phyloP scores from a whole-genome alignment of 2,797 vertebrate species.

The Oryzias sinensis region DNA sequence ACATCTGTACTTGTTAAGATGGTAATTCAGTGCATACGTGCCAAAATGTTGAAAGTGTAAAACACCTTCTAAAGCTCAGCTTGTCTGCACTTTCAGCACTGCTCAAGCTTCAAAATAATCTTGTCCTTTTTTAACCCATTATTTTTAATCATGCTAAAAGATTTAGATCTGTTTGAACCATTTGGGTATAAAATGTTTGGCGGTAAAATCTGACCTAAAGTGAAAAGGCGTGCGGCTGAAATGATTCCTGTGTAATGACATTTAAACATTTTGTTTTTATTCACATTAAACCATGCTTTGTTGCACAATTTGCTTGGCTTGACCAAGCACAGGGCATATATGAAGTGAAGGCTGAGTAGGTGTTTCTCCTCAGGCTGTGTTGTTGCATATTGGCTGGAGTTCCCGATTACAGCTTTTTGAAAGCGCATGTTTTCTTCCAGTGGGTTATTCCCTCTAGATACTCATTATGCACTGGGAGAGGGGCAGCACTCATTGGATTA shows the following conservation, averaged over 20 bases:
- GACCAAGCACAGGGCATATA: constrained; percentile 50
- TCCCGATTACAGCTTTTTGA: constrained; percentile 49
- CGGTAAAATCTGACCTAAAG: constrained; percentile 8
- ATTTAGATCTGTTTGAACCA: no score
- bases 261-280: constrained; percentile 49
- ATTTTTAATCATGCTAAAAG: no score
- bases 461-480: constrained; percentile 38
- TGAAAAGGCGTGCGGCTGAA: constrained; percentile 19
- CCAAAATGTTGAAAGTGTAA: no score
- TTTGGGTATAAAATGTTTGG: no score
- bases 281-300: constrained; percentile 49
- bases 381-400: constrained; percentile 54
- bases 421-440: constrained; percentile 40
- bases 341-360: constrained; percentile 60
- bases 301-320: constrained; percentile 61
- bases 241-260: constrained; percentile 54
- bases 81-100: no score
- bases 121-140: no score
- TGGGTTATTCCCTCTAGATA: constrained; percentile 40
- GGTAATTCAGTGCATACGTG: no score
- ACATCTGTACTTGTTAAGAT: no score
- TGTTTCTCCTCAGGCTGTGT: constrained; percentile 63
- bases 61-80: no score
- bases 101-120: no score
- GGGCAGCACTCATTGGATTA: constrained; percentile 54